phyloP scores from a whole-genome alignment of 2,888 invertebrate species.

The Odiellus spinosus region DNA sequence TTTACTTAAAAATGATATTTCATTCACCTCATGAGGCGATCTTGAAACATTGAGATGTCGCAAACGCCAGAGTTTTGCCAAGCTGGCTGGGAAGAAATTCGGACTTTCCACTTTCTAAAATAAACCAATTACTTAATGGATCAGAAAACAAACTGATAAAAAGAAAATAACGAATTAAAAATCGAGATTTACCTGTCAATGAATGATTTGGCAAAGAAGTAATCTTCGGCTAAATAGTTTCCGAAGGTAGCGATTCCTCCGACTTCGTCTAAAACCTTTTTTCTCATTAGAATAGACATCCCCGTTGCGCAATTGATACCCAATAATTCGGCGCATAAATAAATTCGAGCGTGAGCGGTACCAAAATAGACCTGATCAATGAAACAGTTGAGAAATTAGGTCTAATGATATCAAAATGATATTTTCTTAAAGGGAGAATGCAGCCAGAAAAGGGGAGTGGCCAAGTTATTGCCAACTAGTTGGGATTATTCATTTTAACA shows the following conservation, averaged over 20 bases:
- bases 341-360: constrained; percentile 88
- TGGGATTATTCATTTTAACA: too few species aligned
- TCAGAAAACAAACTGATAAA: background rate
- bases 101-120: constrained; percentile 66
- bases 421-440: too few species aligned
- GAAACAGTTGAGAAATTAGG: too few species aligned
- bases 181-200: constrained; percentile 38
- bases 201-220: constrained; percentile 83
- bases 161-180: background rate
- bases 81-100: constrained; percentile 82
- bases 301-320: constrained; percentile 95
- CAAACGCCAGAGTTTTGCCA: constrained; percentile 85
- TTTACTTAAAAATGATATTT: background rate
- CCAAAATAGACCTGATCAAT: constrained; percentile 68
- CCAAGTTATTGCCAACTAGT: too few species aligned
- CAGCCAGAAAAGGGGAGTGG: too few species aligned
- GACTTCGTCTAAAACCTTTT: constrained; percentile 70
- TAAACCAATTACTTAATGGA: background rate
- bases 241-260: constrained; percentile 84
- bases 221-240: constrained; percentile 93
- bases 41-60: constrained; percentile 70
- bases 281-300: constrained; percentile 88
- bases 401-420: too few species aligned
- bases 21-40: constrained; percentile 41
- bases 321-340: constrained; percentile 76